phyloP scores from a whole-genome alignment of 2,113 vertebrate genomes.

The Caranx melampygus region DNA sequence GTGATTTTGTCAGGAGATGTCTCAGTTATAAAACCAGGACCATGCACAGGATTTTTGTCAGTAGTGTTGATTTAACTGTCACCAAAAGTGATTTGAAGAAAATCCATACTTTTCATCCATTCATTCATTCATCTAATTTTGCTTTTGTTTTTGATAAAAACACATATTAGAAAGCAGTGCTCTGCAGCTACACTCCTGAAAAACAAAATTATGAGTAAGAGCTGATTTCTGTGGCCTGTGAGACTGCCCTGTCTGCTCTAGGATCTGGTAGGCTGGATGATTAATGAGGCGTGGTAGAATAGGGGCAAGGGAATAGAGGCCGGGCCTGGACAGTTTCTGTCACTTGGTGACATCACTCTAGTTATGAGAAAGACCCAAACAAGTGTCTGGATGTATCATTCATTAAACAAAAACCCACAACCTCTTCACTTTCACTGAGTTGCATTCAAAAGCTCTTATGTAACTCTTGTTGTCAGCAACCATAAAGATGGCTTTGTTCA shows the following conservation, averaged over 20 bases:
- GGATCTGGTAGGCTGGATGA: slow-evolving; percentile 20
- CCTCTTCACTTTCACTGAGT: not conserved
- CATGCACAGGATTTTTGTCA: too few relatives aligned
- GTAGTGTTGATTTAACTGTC: too few relatives aligned
- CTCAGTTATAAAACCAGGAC: too few relatives aligned
- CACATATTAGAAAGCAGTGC: not conserved
- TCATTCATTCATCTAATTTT: not conserved
- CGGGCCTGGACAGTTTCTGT: slow-evolving; percentile 4
- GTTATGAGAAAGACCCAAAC: slow-evolving; percentile 24
- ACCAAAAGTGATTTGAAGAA: too few relatives aligned
- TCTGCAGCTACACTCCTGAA: slow-evolving; percentile 5
- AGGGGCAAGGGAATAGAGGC: not conserved
- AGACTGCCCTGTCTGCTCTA: slow-evolving; percentile 8
- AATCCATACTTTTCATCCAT: too few relatives aligned
- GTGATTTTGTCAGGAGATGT: too few relatives aligned
- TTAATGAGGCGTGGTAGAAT: slow-evolving; percentile 19
- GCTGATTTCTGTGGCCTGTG: not conserved
- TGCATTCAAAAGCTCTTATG: not conserved
- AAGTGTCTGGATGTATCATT: slow-evolving; percentile 8
- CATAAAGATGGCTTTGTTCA: not conserved
- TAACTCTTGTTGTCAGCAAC: slow-evolving; percentile 21
- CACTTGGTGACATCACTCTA: slow-evolving; percentile 3
- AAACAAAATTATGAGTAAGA: not conserved
- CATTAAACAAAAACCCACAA: not conserved
- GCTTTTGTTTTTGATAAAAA: not conserved